Evolutionary conservation across 2,888 invertebrate species (phyloP).

Genomic region (Eilema depressum): DNA sequence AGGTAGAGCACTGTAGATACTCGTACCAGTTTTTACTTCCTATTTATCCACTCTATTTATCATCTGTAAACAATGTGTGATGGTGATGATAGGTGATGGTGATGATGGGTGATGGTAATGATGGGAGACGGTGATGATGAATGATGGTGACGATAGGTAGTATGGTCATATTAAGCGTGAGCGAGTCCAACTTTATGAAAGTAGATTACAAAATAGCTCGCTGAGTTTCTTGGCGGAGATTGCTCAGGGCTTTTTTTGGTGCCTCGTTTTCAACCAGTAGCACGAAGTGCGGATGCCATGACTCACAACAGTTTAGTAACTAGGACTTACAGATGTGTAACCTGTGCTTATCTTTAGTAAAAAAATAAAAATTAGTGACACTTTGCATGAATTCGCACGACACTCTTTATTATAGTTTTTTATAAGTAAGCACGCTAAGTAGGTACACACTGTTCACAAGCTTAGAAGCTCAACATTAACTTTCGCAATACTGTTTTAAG

Average conservation of each 20-base stretch:
- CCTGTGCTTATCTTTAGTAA: not conserved
- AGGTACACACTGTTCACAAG: not conserved
- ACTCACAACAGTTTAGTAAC: not conserved
- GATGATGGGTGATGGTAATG: too few species aligned
- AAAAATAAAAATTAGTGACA: not conserved
- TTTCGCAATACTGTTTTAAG: slow-evolving; percentile 16
- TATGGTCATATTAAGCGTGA: not conserved
- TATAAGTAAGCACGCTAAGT: too few species aligned
- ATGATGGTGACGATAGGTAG: too few species aligned
- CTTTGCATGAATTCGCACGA: not conserved
- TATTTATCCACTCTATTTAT: too few species aligned
- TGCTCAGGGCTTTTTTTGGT: not conserved
- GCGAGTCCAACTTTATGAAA: not conserved
- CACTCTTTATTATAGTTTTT: not conserved
- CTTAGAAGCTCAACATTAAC: not conserved
- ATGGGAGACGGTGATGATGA: too few species aligned
- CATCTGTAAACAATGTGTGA: too few species aligned
- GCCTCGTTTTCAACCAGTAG: not conserved
- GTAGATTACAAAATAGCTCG: not conserved
- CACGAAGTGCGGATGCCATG: too few species aligned
- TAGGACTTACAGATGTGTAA: not conserved
- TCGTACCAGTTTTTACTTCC: too few species aligned
- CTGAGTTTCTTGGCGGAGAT: not conserved
- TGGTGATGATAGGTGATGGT: too few species aligned
- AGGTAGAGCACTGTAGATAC: too few species aligned